phyloP scores from a whole-genome alignment of 2,888 invertebrate genomes.

The Frankliniella intonsa region DNA sequence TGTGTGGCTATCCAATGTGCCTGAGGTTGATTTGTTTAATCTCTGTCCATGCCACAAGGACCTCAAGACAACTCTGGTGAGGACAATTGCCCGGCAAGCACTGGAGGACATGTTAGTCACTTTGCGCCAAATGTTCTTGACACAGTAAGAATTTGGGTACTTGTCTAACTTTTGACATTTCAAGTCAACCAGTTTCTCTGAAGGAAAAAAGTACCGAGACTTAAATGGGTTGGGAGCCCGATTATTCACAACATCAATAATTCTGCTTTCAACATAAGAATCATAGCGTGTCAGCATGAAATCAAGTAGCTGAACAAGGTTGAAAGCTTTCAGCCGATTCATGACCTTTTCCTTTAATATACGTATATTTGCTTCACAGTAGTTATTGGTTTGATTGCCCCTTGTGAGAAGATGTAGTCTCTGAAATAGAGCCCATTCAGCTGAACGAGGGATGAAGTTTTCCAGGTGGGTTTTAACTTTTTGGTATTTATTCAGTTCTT shows the following conservation, averaged over 20 bases:
- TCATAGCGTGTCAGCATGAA: not conserved
- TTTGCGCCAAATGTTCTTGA: conserved; percentile 1
- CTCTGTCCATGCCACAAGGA: no score
- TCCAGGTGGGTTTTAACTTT: not conserved
- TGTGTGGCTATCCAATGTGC: no score
- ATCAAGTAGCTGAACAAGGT: conserved; percentile 30
- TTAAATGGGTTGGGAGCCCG: not conserved
- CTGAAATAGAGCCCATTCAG: conserved; percentile 36
- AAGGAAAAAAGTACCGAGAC: not conserved
- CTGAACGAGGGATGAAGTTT: not conserved
- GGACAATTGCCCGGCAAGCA: no score
- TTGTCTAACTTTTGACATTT: not conserved
- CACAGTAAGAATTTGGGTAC: not conserved
- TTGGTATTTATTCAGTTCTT: not conserved
- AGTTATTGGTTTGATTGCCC: conserved; percentile 38
- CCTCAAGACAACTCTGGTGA: no score
- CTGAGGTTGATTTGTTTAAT: no score
- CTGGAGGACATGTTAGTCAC: no score
- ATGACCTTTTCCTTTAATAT: conserved; percentile 38
- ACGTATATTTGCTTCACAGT: conserved; percentile 37
- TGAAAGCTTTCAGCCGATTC: conserved; percentile 38
- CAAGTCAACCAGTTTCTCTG: not conserved
- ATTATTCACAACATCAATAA: not conserved
- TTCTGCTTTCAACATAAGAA: not conserved
- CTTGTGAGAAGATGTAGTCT: conserved; percentile 36